phyloP scores from a whole-genome alignment of 2,797 vertebrate genomes.

The Ambastaia sidthimunki region DNA sequence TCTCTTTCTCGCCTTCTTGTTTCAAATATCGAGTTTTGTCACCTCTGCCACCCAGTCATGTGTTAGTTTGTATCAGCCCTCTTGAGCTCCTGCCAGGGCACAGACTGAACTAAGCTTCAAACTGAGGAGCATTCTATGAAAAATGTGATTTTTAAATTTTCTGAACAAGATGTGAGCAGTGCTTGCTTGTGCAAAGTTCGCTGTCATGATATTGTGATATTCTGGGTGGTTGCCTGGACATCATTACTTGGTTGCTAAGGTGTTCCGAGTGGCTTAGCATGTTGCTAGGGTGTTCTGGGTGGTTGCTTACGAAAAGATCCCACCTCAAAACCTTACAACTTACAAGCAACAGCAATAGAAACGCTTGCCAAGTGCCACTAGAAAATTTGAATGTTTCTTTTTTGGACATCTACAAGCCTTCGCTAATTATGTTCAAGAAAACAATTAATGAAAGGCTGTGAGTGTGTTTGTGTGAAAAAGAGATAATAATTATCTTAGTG shows the following conservation, averaged over 20 bases:
- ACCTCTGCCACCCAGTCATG: constrained; percentile 48
- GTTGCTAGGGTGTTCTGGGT: too few relatives aligned
- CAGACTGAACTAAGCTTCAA: constrained; percentile 9
- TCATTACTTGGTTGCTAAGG: too few relatives aligned
- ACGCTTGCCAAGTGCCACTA: too few relatives aligned
- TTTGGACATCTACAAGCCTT: not conserved
- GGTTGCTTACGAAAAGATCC: too few relatives aligned
- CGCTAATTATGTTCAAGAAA: not conserved
- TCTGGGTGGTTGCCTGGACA: too few relatives aligned
- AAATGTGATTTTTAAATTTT: too few relatives aligned
- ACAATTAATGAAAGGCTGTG: not conserved
- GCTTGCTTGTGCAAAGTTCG: not conserved
- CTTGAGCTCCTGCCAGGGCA: constrained; percentile 31
- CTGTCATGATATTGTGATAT: not conserved
- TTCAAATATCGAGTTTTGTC: constrained; percentile 53
- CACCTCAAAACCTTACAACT: too few relatives aligned
- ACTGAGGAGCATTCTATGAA: not conserved
- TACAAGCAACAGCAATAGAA: too few relatives aligned
- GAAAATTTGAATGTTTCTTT: not conserved
- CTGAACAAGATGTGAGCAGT: too few relatives aligned
- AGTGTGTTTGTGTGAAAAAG: not conserved
- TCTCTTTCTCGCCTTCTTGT: constrained; percentile 24
- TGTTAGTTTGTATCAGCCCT: constrained; percentile 47
- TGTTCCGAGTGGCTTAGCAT: too few relatives aligned
- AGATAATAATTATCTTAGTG: not conserved